Conservation (phyloP, 2,888 invertebrate genomes). For the Ptychoptera contaminata region DNA sequence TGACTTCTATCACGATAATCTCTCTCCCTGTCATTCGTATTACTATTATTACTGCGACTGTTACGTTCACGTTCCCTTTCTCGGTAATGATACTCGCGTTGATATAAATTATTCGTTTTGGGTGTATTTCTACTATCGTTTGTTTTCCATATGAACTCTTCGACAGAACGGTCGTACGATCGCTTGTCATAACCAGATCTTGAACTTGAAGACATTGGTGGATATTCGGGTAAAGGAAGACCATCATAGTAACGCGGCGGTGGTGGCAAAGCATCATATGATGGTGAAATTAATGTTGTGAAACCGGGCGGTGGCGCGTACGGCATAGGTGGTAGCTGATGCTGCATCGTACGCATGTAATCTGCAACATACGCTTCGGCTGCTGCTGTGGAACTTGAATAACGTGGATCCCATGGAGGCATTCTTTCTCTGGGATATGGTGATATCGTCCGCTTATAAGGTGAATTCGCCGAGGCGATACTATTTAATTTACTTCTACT, state of each 20-base stretch:
- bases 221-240: constrained; percentile 60
- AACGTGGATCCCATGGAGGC: constrained; percentile 44
- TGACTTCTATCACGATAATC: constrained; percentile 30
- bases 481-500: constrained; percentile 44
- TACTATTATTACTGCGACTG: constrained; percentile 20
- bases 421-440: constrained; percentile 41
- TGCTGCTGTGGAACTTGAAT: constrained; percentile 43
- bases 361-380: constrained; percentile 81
- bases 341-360: constrained; percentile 78
- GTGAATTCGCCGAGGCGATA: constrained; percentile 10
- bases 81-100: constrained; percentile 9
- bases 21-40: constrained; percentile 20
- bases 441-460: constrained; percentile 36
- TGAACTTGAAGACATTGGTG: constrained; percentile 28
- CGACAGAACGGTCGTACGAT: constrained; percentile 70
- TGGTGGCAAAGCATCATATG: constrained; percentile 52
- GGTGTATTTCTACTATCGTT: constrained; percentile 13
- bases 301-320: constrained; percentile 57
- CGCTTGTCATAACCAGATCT: constrained; percentile 21
- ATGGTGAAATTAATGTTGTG: constrained; percentile 39
- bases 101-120: background rate
- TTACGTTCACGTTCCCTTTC: constrained; percentile 24
- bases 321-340: constrained; percentile 69
- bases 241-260: constrained; percentile 73
- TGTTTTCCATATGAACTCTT: constrained; percentile 71